A percentile compares a stretch with the other conserved stretches of the same genome.
These are phyloP conservation scores for Syngnathus typhle DNA, from an alignment of 2,113 vertebrate genomes.

Conservation along the genomic window DNA sequence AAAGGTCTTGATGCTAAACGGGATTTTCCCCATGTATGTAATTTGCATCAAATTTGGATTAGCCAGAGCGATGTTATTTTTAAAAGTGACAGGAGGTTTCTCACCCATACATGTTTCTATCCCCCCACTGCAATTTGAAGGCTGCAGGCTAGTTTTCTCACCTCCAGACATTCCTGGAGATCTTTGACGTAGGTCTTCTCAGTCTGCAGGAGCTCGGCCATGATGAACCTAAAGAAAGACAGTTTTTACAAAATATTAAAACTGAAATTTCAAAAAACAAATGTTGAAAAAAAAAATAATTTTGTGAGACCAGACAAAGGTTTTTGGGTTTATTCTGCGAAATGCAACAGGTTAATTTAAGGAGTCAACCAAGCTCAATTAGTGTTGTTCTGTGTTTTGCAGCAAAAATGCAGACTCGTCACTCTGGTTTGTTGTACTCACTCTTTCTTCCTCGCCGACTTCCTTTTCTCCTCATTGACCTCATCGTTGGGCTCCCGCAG, in stretches of 20 bases:
- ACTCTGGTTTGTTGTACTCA: constrained; percentile 59
- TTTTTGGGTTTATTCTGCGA: too few species aligned
- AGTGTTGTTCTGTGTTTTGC: background rate
- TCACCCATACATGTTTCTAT: too few species aligned
- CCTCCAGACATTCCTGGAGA: constrained; percentile 94
- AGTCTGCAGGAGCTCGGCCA: constrained; percentile 95
- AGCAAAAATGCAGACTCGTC: background rate
- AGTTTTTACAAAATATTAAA: background rate
- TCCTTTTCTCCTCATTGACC: constrained; percentile 95
- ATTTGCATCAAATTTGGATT: background rate
- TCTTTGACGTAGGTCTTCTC: constrained; percentile 96
- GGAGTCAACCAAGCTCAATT: background rate
- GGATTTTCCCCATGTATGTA: background rate
- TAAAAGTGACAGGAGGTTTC: background rate
- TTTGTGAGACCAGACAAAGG: too few species aligned
- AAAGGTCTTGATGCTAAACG: background rate
- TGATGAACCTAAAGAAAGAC: constrained; percentile 81
- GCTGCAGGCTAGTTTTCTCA: constrained; percentile 39
- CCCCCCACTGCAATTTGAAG: too few species aligned
- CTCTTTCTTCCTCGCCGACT: constrained; percentile 97
- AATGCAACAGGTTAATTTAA: background rate
- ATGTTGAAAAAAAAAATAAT: background rate
- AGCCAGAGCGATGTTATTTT: background rate
- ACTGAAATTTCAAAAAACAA: background rate
- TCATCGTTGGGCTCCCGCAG: constrained; percentile 91